Evolutionary conservation across 2,888 invertebrate genomes (phyloP).

Genomic region (Pteria penguin): DNA sequence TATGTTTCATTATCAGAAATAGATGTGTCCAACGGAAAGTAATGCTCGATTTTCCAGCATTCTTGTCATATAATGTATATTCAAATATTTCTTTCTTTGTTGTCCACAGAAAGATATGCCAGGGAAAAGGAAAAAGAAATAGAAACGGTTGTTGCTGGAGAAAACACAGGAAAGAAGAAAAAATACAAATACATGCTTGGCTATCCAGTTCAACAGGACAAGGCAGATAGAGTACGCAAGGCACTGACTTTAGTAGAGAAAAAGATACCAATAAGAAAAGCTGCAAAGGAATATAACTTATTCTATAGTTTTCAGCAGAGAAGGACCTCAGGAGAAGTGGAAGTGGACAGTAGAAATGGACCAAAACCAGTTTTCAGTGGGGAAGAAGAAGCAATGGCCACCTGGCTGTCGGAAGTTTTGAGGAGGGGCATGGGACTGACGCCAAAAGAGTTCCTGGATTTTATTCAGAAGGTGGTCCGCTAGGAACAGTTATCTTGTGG

Average conservation of each 20-base stretch:
- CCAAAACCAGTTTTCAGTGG: conserved; percentile 41
- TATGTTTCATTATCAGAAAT: no score
- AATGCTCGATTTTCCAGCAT: no score
- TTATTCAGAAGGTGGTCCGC: conserved; percentile 39
- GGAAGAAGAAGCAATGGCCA: conserved; percentile 47
- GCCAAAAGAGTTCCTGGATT: conserved; percentile 43
- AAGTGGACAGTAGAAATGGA: conserved; percentile 42
- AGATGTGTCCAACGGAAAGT: no score
- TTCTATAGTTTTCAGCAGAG: conserved; percentile 27
- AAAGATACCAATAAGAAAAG: conserved; percentile 27
- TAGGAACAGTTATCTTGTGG: conserved; percentile 36
- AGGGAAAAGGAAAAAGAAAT: neutral
- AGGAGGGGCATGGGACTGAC: conserved; percentile 47
- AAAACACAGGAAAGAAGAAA: neutral
- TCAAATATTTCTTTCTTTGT: no score
- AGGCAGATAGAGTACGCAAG: conserved; percentile 6
- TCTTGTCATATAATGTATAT: no score
- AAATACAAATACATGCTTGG: neutral
- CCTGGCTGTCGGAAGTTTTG: conserved; percentile 45
- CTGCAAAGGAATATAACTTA: conserved; percentile 16
- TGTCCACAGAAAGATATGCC: neutral
- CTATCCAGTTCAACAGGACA: conserved; percentile 12
- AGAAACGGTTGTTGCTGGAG: no score
- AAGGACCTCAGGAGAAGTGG: conserved; percentile 33
- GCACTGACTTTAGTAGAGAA: conserved; percentile 19